Evolutionary conservation across 1,140 invertebrate genomes (phyloP), one percentile per base, ranked within the genome.

Genomic region (Lordiphosa stackelbergi): DNA sequence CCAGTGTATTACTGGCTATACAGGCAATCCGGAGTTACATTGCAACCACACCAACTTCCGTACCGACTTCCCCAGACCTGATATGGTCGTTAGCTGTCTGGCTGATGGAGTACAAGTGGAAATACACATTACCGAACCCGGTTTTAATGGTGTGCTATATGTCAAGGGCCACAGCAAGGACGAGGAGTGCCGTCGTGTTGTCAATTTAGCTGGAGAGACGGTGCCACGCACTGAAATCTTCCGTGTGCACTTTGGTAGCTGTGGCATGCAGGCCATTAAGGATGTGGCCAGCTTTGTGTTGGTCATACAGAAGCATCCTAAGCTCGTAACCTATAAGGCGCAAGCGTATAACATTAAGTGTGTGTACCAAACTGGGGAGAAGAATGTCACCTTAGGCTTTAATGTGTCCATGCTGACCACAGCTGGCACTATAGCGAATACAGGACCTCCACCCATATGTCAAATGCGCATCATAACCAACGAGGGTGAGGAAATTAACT

Each of bases 331-430:
- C 4, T 96, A 95, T 85, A 95, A 96, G 73, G 95, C 96, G 2
- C 95, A 97, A 89, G 96, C 96, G 1, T 98, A 97, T 88, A 95
- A 97, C 87, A 96, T 97, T 42, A 96, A 95, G 88, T 98, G 96
- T 88, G 93, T 97, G 46, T 97, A 97, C 86, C 94, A 96, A 88
- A 97, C 95, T 1, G 95, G 95, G 55, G 96, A 97, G 88, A 95
- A 96, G 88, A 97, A 96, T 52, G 95, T 98, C 0, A 97, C 95
- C 0, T 88, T 97, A 5, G 96, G 96, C 5, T 97, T 98, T 86
- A 97, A 97, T 75, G 96, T 98, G 1, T 96, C 95, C 0, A 97
- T 97, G 96, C 88, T 97, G 47, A 98, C 96, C 0, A 97, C 96
- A 3, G 95, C 96, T 2, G 96, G 96, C 22, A 98, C 96, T 0